Evolutionary conservation across 1,140 invertebrate genomes (phyloP).

Genomic region (Drosophila watanabei): DNA sequence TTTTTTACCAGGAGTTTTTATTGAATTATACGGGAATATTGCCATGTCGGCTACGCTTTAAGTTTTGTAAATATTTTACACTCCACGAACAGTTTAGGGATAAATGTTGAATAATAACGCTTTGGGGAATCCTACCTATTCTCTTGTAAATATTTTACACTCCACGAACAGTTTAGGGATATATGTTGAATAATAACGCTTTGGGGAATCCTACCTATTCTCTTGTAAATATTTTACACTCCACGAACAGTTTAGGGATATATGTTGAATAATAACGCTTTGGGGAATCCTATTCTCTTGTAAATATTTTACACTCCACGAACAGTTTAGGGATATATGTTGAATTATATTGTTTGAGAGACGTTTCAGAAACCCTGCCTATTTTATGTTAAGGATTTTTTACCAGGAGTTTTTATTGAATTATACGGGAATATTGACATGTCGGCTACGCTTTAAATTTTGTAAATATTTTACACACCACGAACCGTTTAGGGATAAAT

Average conservation of each 20-base stretch:
- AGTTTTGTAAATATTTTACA: too few relatives aligned
- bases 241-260: too few relatives aligned
- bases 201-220: not conserved
- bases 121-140: not conserved
- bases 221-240: too few relatives aligned
- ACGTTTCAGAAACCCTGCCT: not conserved
- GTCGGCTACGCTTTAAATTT: not conserved
- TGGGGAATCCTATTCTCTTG: not conserved
- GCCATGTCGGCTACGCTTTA: not conserved
- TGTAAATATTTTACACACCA: not conserved
- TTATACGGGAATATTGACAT: not conserved
- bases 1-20: not conserved
- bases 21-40: not conserved
- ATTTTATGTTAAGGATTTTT: not conserved
- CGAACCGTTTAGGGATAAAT: not conserved
- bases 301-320: not conserved
- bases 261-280: too few relatives aligned
- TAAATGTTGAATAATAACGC: too few relatives aligned
- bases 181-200: too few relatives aligned
- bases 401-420: not conserved
- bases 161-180: too few relatives aligned
- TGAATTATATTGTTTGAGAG: not conserved
- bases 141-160: too few relatives aligned
- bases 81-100: too few relatives aligned
- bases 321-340: not conserved